Evolutionary conservation across 2,888 invertebrate genomes (phyloP).

Genomic region (Napeogenes inachia): DNA sequence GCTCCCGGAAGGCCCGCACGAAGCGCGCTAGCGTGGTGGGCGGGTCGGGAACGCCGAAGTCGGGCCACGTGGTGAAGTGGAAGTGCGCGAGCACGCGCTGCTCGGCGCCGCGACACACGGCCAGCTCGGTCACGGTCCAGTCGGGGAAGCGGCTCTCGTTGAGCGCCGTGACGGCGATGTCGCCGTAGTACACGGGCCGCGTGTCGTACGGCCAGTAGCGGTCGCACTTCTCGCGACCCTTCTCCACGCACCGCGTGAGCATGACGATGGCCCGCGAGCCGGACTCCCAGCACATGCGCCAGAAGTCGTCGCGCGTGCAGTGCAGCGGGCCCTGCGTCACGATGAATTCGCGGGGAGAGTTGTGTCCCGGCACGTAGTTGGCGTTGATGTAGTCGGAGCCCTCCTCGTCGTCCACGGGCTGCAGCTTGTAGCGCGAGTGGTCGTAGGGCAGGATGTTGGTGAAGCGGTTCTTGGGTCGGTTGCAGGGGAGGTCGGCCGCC

Average conservation of each 20-base stretch:
- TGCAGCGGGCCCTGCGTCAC: slow-evolving; percentile 96
- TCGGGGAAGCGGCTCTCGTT: slow-evolving; percentile 97
- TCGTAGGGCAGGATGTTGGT: slow-evolving; percentile 99
- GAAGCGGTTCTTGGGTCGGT: slow-evolving; percentile 98
- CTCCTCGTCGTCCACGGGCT: slow-evolving; percentile 96
- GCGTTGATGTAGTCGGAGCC: slow-evolving; percentile 98
- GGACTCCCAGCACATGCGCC: slow-evolving; percentile 99
- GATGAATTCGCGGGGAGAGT: slow-evolving; percentile 97
- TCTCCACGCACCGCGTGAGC: slow-evolving; percentile 97
- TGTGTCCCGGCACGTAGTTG: slow-evolving; percentile 95
- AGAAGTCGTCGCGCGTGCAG: slow-evolving; percentile 98
- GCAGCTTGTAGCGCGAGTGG: slow-evolving; percentile 95
- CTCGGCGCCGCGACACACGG: slow-evolving; percentile 91
- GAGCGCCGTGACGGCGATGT: slow-evolving; percentile 87
- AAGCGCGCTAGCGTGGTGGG: slow-evolving; percentile 94
- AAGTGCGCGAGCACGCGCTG: slow-evolving; percentile 95
- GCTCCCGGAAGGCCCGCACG: slow-evolving; percentile 94
- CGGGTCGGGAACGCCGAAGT: slow-evolving; percentile 98
- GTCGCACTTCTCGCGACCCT: slow-evolving; percentile 93
- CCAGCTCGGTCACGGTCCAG: slow-evolving; percentile 95
- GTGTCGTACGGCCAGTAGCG: slow-evolving; percentile 99
- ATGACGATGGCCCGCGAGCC: slow-evolving; percentile 97
- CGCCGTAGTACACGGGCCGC: slow-evolving; percentile 96
- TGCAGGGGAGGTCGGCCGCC: slow-evolving; percentile 96
- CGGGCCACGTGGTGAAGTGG: slow-evolving; percentile 99